Base-by-base conservation (phyloP, 2,797 vertebrate species). In the Diglossa cyanea region DNA sequence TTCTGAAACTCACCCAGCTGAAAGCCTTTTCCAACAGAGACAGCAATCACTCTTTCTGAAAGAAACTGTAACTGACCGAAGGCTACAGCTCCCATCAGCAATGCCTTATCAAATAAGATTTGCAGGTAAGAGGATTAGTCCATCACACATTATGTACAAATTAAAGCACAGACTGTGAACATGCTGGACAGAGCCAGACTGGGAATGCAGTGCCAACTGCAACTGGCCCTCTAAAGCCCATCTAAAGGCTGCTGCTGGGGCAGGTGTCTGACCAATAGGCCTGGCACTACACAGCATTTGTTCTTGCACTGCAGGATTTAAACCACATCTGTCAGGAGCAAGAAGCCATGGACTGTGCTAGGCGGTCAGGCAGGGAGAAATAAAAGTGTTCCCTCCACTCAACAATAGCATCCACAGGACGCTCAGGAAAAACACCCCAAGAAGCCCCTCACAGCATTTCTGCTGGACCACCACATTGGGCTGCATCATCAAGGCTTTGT, bases 71-170 rank as follows among this genome's bases (percentile, higher is more conserved):
- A 50, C 58, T 74, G 70, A 74, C 63, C 76, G 75, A 55, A 83
- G 70, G 78, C 88, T 86, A 60, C 39, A 62, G 28, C 37, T 93
- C 63, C 85, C 21, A 31, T 11, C 30, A 45, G 44, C 42, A 86
- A 60, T 3, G 10, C 45, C 55, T 92, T 80, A 94, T 89, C 90
- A 73, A 86, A 89, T 20, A 33, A 4, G 4, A 77, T 72, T 89
- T 94, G 82, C n/a, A 44, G 72, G 19, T 78, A 93, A 96, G 42
- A 95, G 66, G 95, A 94, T 96, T 89, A 67, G 72, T 54, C 84
- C 92, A 85, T 37, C 72, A 44, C 3, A 23, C 30, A 44, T 77
- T 42, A 77, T 28, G 57, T 37, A 70, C 40, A 88, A 80, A 78
- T 77, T 37, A 65, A 76, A 82, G 72, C 39, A 37, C 30, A 53